Evolutionary conservation across 2,113 vertebrate genomes (phyloP).

Genomic region (Clupea harengus): DNA sequence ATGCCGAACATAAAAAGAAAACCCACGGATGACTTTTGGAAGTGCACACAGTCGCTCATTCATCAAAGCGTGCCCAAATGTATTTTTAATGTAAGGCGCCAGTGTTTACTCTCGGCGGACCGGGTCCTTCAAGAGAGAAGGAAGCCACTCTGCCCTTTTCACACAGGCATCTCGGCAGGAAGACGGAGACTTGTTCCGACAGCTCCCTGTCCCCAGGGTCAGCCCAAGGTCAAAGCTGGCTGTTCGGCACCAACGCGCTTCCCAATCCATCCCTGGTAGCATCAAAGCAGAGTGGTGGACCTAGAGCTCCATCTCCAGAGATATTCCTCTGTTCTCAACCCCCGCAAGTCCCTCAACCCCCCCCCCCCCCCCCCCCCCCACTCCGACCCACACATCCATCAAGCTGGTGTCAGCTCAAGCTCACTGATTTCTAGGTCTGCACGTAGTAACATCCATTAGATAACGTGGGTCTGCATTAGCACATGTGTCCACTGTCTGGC

Average conservation of each 20-base stretch:
- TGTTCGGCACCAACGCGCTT: background rate
- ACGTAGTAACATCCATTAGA: too few species aligned
- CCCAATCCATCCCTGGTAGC: background rate
- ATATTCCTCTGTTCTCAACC: background rate
- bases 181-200: background rate
- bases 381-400: background rate
- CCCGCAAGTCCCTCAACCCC: background rate
- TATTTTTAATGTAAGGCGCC: background rate
- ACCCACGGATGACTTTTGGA: background rate
- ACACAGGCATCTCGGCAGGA: background rate
- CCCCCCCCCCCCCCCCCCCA: background rate
- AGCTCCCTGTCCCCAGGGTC: background rate
- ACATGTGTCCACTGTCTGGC: background rate
- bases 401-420: background rate
- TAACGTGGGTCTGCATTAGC: background rate
- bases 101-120: background rate
- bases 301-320: background rate
- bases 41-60: background rate
- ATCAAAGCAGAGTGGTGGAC: background rate
- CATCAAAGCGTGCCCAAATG: background rate
- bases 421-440: slow-evolving; percentile 4
- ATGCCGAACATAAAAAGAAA: background rate
- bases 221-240: background rate
- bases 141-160: slow-evolving; percentile 5
- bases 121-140: background rate